Evolutionary conservation across 2,113 vertebrate genomes (phyloP).

Genomic region (Anhinga rufa): DNA sequence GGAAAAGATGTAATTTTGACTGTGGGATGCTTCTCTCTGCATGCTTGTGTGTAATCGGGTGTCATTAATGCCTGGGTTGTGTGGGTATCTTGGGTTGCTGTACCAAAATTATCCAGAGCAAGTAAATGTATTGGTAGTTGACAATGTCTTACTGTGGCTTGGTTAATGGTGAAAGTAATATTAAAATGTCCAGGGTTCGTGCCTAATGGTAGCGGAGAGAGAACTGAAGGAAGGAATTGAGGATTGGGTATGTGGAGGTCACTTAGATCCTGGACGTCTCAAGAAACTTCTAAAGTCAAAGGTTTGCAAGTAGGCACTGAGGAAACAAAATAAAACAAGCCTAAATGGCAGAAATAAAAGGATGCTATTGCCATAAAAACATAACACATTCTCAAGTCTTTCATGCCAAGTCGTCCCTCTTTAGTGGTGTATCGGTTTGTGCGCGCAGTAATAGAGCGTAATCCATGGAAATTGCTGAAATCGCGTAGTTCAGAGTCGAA

Average conservation of each 20-base stretch:
- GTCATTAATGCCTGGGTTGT: accelerated
- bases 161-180: not conserved
- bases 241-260: not conserved
- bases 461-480: not conserved
- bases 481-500: not conserved
- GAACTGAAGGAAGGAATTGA: not conserved
- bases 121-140: not conserved
- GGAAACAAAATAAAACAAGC: not conserved
- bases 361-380: not conserved
- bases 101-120: not conserved
- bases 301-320: too few species aligned
- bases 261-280: not conserved
- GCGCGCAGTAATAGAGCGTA: not conserved
- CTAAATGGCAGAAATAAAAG: not conserved
- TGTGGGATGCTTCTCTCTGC: not conserved
- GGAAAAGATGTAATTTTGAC: not conserved
- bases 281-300: not conserved
- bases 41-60: not conserved
- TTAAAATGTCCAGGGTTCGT: not conserved
- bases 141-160: not conserved
- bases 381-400: not conserved
- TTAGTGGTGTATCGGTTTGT: accelerated
- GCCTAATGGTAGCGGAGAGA: not conserved
- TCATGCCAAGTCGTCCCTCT: not conserved
- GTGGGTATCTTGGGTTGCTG: not conserved